Evolutionary conservation across 1,140 invertebrate species (phyloP), one percentile per base, ranked within the genome.

Genomic region (Bradysia coprophila): DNA sequence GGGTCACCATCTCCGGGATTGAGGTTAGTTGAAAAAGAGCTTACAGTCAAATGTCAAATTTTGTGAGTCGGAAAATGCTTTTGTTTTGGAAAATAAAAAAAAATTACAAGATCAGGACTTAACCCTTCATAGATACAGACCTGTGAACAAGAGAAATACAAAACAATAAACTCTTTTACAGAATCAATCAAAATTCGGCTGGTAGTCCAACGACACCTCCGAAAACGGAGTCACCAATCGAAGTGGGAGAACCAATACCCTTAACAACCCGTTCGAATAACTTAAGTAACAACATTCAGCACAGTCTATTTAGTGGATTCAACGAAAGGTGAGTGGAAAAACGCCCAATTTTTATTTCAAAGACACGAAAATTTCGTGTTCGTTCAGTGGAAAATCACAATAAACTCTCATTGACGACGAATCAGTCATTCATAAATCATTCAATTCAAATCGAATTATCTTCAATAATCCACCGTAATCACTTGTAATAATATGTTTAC

Each of bases 211-310:
- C 52, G 23, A 57, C 57, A 3, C 54, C 55, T 18, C 58, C 58
- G 1, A 53, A 56, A 5, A 55, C 57, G n/a, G 57, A 61, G 41
- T 61, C 58, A 20, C 58, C 58, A 42, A 61, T 61, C n/a, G 58
- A 61, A 48, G 58, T 61, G 41, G 57, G 58, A n/a, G 58, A 56
- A 4, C 58, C 58, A 37, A 57, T 61, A 45, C 57, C 57, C 13
- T 38, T 59, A 46, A 56, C 57, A 45, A 54, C 50, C 10, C 49
- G 49, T 24, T 46, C 33, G 18, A 36, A 36, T 36, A 9, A 36
- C 33, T 36, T 36, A 11, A 36, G 9, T 5, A 33, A 19, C 15
- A 34, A 33, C 18, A 19, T 41, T 21, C 9, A 10, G 1, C 32
- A 21, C 22, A 21, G 28, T 21, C 32, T 41, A 16, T 41, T 41